Percentiles rank a stretch among this genome's conserved stretches.
Conservation (phyloP, 2,797 vertebrate species). For the Argya squamiceps region DNA sequence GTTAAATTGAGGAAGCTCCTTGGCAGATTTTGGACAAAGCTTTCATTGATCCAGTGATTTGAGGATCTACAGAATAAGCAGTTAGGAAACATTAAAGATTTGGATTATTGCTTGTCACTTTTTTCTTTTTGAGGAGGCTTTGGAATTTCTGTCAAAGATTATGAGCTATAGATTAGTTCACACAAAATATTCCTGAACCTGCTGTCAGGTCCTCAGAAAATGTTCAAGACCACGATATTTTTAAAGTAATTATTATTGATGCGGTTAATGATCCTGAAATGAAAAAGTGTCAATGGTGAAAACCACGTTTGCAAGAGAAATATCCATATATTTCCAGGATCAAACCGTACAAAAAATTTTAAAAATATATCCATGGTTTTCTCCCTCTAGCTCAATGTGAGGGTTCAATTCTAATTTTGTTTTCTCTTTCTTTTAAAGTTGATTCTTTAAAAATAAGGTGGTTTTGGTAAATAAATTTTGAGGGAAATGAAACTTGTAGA, state of each 20-base stretch:
- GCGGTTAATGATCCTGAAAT: background rate
- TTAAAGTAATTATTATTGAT: background rate
- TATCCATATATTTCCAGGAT: background rate
- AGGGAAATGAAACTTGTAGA: background rate
- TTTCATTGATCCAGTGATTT: background rate
- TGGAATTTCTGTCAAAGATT: background rate
- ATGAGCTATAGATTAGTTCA: background rate
- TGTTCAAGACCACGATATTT: background rate
- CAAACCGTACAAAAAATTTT: background rate
- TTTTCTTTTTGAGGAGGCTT: background rate
- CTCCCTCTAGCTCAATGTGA: background rate
- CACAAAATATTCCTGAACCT: background rate
- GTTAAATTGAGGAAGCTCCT: background rate
- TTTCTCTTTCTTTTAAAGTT: background rate
- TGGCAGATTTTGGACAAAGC: background rate
- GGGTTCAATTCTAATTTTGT: background rate
- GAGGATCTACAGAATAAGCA: background rate
- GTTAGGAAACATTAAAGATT: background rate
- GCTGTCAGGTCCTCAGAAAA: background rate
- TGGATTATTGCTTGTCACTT: background rate
- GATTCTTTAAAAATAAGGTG: background rate
- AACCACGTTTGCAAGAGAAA: background rate
- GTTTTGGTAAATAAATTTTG: background rate
- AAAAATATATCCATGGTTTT: background rate
- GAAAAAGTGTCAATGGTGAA: background rate